These are phyloP conservation scores for Brachionus calyciflorus DNA, from an alignment of 1,140 invertebrate genomes.

Conservation along the genomic window DNA sequence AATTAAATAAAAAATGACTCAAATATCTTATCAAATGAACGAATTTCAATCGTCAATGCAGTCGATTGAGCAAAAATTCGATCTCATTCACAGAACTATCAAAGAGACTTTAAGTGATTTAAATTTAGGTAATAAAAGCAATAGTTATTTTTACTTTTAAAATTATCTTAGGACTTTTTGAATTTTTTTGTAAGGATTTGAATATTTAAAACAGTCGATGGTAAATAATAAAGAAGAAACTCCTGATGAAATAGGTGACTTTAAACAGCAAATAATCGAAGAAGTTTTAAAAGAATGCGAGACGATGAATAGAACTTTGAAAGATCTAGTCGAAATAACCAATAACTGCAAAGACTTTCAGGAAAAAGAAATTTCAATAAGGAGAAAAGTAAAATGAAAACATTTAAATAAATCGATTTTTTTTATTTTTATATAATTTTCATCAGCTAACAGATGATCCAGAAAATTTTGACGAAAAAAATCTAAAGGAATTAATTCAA, in stretches of 20 bases:
- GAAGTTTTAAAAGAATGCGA: background rate
- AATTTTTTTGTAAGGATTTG: background rate
- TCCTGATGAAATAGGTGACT: background rate
- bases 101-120: background rate
- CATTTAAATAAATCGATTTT: too few species aligned
- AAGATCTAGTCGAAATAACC: background rate
- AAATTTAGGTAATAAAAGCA: background rate
- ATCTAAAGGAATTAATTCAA: slow-evolving; percentile 11
- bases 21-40: slow-evolving; percentile 14
- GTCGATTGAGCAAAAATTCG: slow-evolving; percentile 13
- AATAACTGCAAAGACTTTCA: slow-evolving; percentile 5
- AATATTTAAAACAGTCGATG: background rate
- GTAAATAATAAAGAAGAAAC: background rate
- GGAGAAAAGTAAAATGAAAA: background rate
- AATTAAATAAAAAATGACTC: slow-evolving; percentile 7
- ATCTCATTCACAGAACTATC: background rate
- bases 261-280: background rate
- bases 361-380: slow-evolving; percentile 1
- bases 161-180: background rate
- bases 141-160: background rate
- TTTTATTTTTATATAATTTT: background rate
- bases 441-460: background rate
- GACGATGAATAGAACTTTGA: background rate
- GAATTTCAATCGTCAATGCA: background rate
- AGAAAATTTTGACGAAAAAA: slow-evolving; percentile 14